A percentile compares a stretch with the other conserved stretches of the same genome.
phyloP scores from a whole-genome alignment of 2,113 vertebrate genomes.

The Nycticebus coucang region DNA sequence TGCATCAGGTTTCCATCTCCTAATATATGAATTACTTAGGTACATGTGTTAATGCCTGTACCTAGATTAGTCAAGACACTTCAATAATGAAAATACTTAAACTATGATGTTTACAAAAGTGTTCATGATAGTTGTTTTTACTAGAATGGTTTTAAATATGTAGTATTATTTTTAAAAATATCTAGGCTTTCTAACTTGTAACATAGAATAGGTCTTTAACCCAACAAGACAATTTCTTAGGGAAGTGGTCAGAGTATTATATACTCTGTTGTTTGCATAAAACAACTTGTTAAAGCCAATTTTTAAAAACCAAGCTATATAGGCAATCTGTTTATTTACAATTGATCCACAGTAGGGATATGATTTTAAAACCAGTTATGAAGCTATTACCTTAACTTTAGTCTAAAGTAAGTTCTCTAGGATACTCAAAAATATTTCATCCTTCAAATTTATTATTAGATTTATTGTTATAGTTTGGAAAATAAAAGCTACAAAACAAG shows the following conservation, averaged over 20 bases:
- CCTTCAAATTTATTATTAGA: conserved; percentile 25
- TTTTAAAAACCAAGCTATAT: conserved; percentile 18
- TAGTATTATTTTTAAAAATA: not conserved
- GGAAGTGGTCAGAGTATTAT: not conserved
- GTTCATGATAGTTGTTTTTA: conserved; percentile 1
- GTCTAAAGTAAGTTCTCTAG: conserved; percentile 7
- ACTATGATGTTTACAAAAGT: not conserved
- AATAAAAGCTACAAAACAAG: not conserved
- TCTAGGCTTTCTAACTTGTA: conserved; percentile 5
- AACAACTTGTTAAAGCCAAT: not conserved
- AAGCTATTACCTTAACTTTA: conserved; percentile 4
- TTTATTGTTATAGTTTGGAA: not conserved
- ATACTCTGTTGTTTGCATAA: not conserved
- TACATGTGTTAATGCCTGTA: not conserved
- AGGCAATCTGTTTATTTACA: conserved; percentile 32
- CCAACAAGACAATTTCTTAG: not conserved
- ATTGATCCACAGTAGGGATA: not conserved
- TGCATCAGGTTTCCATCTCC: not conserved
- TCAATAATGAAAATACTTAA: conserved; percentile 42
- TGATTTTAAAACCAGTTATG: conserved; percentile 45
- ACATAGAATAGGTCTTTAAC: not conserved
- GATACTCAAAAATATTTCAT: conserved; percentile 5
- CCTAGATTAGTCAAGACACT: not conserved
- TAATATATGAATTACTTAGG: conserved; percentile 59
- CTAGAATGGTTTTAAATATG: not conserved